Evolutionary conservation across 1,140 invertebrate species (phyloP), one percentile per base, ranked within the genome.

Genomic region (Lordiphosa stackelbergi): DNA sequence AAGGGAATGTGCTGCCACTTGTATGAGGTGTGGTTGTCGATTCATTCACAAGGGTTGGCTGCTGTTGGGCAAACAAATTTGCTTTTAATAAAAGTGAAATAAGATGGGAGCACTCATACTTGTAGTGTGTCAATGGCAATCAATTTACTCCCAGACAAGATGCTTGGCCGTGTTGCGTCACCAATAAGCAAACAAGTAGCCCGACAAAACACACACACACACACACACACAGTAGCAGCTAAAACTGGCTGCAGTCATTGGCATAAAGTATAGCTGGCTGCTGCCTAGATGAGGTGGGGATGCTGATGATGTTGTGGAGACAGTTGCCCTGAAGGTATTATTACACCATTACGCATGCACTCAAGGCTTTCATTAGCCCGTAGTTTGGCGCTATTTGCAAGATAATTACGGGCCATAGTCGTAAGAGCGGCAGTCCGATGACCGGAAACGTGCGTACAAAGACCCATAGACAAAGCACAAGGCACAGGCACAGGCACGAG

Each of bases 321-420:
- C 36, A 71, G 48, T 59, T 69, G 56, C 54, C 72, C 66, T 66
- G 54, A 24, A 77, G 77, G 77, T 83, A 83, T 83, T 83, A 83
- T 83, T 83, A 83, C 77, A 77, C 77, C 78, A 83, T 83, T 83
- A 83, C 77, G 55, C 73, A 77, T 83, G 68, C 69, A 83, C 77
- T 83, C 66, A 84, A 69, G 72, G 72, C 78, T 63, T 83, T 83
- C 72, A 83, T 83, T 83, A 83, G 77, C 69, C 55, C 53, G 48
- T 75, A 77, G 69, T 83, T 84, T 83, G 77, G 49, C 69, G 78
- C 78, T 84, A 73, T 83, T 83, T 77, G 78, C 71, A 69, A 73
- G 61, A 69, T 75, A 83, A 83, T 77, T 83, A 83, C 64, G 51
- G 59, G 42, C 42, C 38, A 16, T 34, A 36, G 36, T 10, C 59